These are phyloP conservation scores for Phasianus colchicus DNA, from an alignment of 2,113 vertebrate genomes.

Conservation along the genomic window DNA sequence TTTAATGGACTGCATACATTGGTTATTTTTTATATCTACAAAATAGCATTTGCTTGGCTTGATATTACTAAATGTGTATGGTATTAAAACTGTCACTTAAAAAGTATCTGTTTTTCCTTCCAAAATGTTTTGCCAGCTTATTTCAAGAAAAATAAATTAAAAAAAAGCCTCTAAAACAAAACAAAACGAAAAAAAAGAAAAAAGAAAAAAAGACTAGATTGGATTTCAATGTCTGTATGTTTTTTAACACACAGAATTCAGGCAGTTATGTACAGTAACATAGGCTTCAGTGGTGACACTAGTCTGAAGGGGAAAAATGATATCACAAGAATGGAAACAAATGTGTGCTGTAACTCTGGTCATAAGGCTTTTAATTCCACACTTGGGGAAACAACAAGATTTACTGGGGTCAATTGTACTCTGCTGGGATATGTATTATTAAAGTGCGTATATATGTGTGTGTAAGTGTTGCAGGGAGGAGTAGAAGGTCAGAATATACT, in stretches of 20 bases:
- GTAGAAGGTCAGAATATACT: constrained; percentile 57
- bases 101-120: not conserved
- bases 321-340: constrained; percentile 65
- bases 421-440: constrained; percentile 71
- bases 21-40: not conserved
- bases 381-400: constrained; percentile 64
- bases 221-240: not conserved
- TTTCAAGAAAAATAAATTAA: not conserved
- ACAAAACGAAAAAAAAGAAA: no score
- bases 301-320: constrained; percentile 46
- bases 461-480: constrained; percentile 33
- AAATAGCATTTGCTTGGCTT: not conserved
- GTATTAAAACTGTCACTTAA: not conserved
- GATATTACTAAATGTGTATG: not conserved
- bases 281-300: constrained; percentile 16
- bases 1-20: not conserved
- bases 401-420: constrained; percentile 63
- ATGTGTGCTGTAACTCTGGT: constrained; percentile 50
- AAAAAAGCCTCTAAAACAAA: not conserved
- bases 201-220: not conserved
- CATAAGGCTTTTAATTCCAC: constrained; percentile 69
- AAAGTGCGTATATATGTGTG: constrained; percentile 39
- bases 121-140: not conserved
- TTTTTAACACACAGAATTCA: constrained; percentile 2
- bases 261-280: constrained; percentile 15